Conservation (phyloP, 2,888 invertebrate genomes). For the Drosophila barbarae region DNA sequence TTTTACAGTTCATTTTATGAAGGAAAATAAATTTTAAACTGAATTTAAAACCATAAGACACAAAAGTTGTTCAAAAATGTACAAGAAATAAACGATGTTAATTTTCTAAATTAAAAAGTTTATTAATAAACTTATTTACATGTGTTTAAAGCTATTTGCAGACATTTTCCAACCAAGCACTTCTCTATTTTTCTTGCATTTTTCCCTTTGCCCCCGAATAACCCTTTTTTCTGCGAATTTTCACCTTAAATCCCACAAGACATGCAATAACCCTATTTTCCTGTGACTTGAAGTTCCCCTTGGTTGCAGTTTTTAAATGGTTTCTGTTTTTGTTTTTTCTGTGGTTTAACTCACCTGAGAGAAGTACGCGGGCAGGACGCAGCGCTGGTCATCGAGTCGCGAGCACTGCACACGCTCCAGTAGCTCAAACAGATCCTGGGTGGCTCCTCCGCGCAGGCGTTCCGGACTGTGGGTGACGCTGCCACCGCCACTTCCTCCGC, state of each 20-base stretch:
- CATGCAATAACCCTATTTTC: slow-evolving; percentile 1
- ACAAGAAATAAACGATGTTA: too few species aligned
- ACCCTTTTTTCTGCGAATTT: not conserved
- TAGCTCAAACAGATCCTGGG: slow-evolving; percentile 92
- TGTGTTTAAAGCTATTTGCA: too few species aligned
- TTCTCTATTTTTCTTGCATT: not conserved
- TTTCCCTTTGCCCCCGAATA: not conserved
- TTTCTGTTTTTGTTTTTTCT: not conserved
- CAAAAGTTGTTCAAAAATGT: rapidly evolving
- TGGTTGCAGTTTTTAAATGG: not conserved
- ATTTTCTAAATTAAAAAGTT: too few species aligned
- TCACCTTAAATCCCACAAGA: not conserved
- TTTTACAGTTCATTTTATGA: not conserved
- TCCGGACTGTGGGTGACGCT: slow-evolving; percentile 79
- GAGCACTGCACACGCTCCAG: slow-evolving; percentile 96
- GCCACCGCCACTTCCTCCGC: slow-evolving; percentile 56
- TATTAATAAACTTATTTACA: too few species aligned
- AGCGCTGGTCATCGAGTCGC: slow-evolving; percentile 97
- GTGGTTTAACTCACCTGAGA: slow-evolving; percentile 85
- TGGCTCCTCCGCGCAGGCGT: slow-evolving; percentile 81
- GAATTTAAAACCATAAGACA: not conserved
- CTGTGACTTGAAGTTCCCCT: slow-evolving; percentile 13
- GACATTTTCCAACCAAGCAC: not conserved
- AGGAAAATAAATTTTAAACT: not conserved
- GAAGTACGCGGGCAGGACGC: slow-evolving; percentile 94